phyloP scores from a whole-genome alignment of 2,113 vertebrate species.

The Otus sunia region DNA sequence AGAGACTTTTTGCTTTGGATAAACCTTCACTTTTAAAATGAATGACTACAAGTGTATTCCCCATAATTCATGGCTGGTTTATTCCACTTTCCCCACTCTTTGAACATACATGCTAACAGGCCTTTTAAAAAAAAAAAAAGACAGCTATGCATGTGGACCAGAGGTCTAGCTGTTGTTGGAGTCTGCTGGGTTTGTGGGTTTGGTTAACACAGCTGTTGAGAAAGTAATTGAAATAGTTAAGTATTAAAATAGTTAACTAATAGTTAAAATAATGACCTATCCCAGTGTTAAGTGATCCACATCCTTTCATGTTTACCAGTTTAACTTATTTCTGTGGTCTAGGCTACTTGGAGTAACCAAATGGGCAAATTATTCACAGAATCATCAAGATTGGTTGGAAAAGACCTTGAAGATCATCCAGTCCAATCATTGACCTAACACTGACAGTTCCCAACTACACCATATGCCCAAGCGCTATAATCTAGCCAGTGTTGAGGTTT shows the following conservation, averaged over 20 bases:
- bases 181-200: neutral
- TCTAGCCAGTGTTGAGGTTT: conserved; percentile 72
- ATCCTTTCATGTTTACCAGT: neutral
- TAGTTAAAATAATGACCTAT: neutral
- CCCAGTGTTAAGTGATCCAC: neutral
- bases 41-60: neutral
- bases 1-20: neutral
- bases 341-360: conserved; percentile 52
- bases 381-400: too few species aligned
- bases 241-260: neutral
- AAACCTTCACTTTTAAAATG: neutral
- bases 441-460: too few species aligned
- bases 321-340: conserved; percentile 59
- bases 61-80: neutral
- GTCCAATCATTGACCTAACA: too few species aligned
- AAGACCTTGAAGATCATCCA: too few species aligned
- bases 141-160: neutral
- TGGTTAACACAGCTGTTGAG: neutral
- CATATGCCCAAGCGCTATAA: neutral
- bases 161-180: neutral
- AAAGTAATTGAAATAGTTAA: neutral
- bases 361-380: conserved; percentile 58
- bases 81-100: neutral
- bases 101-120: too few species aligned
- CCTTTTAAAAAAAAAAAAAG: neutral